Conservation (phyloP, 2,888 invertebrate genomes). For the Mayetiola destructor region DNA sequence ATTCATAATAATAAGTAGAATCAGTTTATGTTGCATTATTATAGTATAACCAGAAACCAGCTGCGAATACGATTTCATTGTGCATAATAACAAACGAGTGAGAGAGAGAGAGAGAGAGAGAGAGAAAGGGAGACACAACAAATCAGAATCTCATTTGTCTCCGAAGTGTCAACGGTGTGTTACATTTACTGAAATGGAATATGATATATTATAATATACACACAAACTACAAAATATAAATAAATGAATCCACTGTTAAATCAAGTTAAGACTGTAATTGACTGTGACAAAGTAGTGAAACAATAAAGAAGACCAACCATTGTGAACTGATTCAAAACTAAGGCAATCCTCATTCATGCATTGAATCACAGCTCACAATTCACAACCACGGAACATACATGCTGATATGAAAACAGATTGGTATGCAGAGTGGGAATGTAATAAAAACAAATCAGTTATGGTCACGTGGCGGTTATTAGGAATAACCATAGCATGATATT, state of each 20-base stretch:
- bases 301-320: not conserved
- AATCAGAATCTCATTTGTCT: not conserved
- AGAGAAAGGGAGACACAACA: not conserved
- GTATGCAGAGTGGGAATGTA: conserved; percentile 19
- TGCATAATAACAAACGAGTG: too few species aligned
- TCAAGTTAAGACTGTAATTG: not conserved
- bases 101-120: not conserved
- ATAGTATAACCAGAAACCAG: conserved; percentile 9
- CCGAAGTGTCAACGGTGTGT: not conserved
- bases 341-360: not conserved
- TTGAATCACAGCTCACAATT: not conserved
- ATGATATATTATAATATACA: not conserved
- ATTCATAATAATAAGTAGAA: too few species aligned
- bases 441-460: conserved; percentile 35
- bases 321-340: not conserved
- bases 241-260: not conserved
- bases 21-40: too few species aligned
- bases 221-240: too few species aligned
- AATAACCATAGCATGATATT: too few species aligned
- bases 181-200: not conserved
- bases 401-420: not conserved
- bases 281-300: not conserved
- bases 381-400: not conserved
- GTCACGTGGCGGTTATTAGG: conserved; percentile 31
- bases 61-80: conserved; percentile 8